Evolutionary conservation across 2,797 vertebrate species (phyloP).

Genomic region (Malurus splendens): DNA sequence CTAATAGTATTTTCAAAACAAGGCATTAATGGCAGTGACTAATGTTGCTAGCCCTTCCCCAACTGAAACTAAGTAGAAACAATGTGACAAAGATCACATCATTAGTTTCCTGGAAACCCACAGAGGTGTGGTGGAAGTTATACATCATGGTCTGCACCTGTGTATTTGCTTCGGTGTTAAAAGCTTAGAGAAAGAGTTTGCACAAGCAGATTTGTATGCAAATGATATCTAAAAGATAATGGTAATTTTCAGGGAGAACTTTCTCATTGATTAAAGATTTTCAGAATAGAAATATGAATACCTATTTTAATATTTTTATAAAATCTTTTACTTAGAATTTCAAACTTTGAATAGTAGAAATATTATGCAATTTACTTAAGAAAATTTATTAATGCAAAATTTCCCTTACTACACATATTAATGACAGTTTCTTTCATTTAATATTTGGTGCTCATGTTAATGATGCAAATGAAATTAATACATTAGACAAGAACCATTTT

Average conservation of each 20-base stretch:
- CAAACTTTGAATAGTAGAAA: not conserved
- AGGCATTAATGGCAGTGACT: slow-evolving; percentile 66
- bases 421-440: not conserved
- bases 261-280: not conserved
- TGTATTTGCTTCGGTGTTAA: slow-evolving; percentile 12
- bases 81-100: slow-evolving; percentile 65
- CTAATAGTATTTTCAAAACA: slow-evolving; percentile 71
- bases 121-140: slow-evolving; percentile 64
- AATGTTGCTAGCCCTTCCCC: slow-evolving; percentile 71
- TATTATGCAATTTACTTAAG: not conserved
- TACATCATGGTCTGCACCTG: slow-evolving; percentile 58
- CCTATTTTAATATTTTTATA: not conserved
- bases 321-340: not conserved
- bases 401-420: not conserved
- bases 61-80: slow-evolving; percentile 60
- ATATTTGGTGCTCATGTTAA: not conserved
- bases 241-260: not conserved
- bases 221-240: not conserved
- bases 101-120: slow-evolving; percentile 66
- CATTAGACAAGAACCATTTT: not conserved
- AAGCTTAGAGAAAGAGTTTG: slow-evolving; percentile 28
- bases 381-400: not conserved
- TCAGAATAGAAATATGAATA: not conserved
- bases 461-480: slow-evolving; percentile 25
- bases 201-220: not conserved